A percentile compares a stretch with the other conserved stretches of the same genome.
phyloP scores from a whole-genome alignment of 2,113 vertebrate genomes.

The Theristicus caerulescens region DNA sequence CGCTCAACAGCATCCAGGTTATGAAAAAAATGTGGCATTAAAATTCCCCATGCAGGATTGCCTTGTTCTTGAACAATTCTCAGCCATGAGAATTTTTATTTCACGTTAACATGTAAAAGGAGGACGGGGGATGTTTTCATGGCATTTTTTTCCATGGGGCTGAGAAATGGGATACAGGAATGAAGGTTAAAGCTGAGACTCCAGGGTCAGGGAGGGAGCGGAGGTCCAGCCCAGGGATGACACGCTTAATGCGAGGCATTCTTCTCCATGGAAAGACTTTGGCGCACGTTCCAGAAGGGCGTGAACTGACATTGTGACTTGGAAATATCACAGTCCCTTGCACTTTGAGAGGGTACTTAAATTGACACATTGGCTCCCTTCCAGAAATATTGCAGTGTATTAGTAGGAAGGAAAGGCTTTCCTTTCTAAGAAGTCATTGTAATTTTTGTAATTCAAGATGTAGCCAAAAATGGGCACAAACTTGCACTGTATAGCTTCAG shows the following conservation, averaged over 20 bases:
- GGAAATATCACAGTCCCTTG: neutral
- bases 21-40: neutral
- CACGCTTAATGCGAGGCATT: constrained; percentile 46
- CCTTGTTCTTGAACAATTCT: neutral
- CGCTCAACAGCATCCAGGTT: neutral
- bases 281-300: constrained; percentile 41
- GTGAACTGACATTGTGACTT: constrained; percentile 1
- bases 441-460: constrained; percentile 42
- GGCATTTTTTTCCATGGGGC: neutral
- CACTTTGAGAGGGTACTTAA: constrained; percentile 19
- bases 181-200: constrained; percentile 23
- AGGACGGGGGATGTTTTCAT: neutral
- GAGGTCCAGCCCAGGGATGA: neutral
- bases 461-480: constrained; percentile 46
- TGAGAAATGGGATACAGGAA: constrained; percentile 27
- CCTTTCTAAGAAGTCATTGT: constrained; percentile 54
- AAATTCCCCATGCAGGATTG: neutral
- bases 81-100: constrained; percentile 3
- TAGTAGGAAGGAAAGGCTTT: constrained; percentile 33
- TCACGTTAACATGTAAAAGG: neutral
- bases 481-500: neutral
- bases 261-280: constrained; percentile 38
- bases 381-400: constrained; percentile 24
- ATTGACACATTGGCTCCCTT: neutral
- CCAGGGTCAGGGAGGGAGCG: neutral